These are phyloP conservation scores for Chrysopa pallens DNA, from an alignment of 1,140 invertebrate species.

Conservation along the genomic window DNA sequence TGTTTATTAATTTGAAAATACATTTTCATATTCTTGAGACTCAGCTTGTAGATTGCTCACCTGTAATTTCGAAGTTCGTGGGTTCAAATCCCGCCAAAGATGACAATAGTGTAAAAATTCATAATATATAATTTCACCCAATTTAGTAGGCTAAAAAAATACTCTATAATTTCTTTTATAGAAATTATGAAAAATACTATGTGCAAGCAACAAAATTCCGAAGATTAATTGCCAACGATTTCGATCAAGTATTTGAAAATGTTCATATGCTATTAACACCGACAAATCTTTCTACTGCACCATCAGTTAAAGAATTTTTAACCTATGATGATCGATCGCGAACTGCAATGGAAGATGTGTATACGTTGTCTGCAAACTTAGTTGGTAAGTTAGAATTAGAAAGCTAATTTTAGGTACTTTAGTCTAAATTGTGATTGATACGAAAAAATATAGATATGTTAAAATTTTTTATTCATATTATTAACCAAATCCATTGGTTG, in stretches of 20 bases:
- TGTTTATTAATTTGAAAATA: too few species aligned
- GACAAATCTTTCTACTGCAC: slow-evolving; percentile 72
- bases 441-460: too few species aligned
- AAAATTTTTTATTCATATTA: too few species aligned
- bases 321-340: slow-evolving; percentile 68
- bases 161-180: slow-evolving; percentile 15
- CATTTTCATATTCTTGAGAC: too few species aligned
- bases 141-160: background rate
- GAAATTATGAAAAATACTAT: slow-evolving; percentile 90
- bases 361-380: slow-evolving; percentile 90
- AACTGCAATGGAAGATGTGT: slow-evolving; percentile 81
- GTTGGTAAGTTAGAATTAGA: slow-evolving; percentile 41
- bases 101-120: too few species aligned
- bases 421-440: too few species aligned
- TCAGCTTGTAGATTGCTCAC: too few species aligned
- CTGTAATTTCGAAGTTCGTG: too few species aligned
- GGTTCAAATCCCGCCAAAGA: too few species aligned
- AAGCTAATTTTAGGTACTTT: background rate
- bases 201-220: slow-evolving; percentile 77
- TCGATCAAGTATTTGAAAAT: slow-evolving; percentile 41
- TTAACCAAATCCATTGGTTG: too few species aligned
- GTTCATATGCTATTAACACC: slow-evolving; percentile 86
- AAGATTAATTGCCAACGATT: slow-evolving; percentile 76
- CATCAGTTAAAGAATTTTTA: slow-evolving; percentile 59
- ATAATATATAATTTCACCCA: too few species aligned